Percentiles rank a stretch among this genome's conserved stretches.
Evolutionary conservation across 2,888 invertebrate species (phyloP).

Genomic region (Agrilus mali): DNA sequence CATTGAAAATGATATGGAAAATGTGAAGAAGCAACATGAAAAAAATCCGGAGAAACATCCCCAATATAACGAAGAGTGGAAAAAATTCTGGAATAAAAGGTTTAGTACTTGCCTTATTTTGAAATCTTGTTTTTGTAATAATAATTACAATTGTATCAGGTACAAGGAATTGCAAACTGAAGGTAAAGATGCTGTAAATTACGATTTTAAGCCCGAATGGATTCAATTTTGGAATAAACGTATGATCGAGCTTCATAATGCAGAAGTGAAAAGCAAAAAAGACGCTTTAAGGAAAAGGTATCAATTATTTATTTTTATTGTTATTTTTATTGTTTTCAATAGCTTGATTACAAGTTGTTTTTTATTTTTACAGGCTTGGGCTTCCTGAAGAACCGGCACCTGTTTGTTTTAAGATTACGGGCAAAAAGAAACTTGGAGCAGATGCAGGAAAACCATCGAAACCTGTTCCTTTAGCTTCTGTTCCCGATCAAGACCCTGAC

Average conservation of each 20-base stretch:
- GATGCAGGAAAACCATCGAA: conserved; percentile 13
- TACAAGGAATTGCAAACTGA: conserved; percentile 68
- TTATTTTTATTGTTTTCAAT: conserved; percentile 24
- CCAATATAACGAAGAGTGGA: conserved; percentile 80
- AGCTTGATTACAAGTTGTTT: not conserved
- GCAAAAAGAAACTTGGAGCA: conserved; percentile 14
- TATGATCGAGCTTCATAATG: conserved; percentile 65
- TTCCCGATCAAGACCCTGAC: conserved; percentile 29
- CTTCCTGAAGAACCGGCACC: conserved; percentile 28
- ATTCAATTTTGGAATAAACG: conserved; percentile 73
- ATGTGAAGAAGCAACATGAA: conserved; percentile 59
- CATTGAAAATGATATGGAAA: conserved; percentile 46
- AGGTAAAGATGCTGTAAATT: conserved; percentile 61
- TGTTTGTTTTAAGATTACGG: conserved; percentile 29
- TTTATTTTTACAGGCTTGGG: conserved; percentile 18
- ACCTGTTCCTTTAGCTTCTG: conserved; percentile 25
- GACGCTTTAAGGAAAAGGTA: conserved; percentile 52
- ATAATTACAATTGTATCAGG: conserved; percentile 4
- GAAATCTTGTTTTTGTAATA: not conserved
- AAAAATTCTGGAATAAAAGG: conserved; percentile 75
- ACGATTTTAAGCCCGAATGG: conserved; percentile 86
- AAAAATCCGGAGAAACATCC: conserved; percentile 83
- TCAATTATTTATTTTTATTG: too few relatives aligned
- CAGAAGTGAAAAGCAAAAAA: conserved; percentile 52
- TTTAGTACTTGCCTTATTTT: conserved; percentile 6